A percentile compares a stretch with the other conserved stretches of the same genome.
Evolutionary conservation across 2,888 invertebrate species (phyloP).

Genomic region (Sicus ferrugineus): DNA sequence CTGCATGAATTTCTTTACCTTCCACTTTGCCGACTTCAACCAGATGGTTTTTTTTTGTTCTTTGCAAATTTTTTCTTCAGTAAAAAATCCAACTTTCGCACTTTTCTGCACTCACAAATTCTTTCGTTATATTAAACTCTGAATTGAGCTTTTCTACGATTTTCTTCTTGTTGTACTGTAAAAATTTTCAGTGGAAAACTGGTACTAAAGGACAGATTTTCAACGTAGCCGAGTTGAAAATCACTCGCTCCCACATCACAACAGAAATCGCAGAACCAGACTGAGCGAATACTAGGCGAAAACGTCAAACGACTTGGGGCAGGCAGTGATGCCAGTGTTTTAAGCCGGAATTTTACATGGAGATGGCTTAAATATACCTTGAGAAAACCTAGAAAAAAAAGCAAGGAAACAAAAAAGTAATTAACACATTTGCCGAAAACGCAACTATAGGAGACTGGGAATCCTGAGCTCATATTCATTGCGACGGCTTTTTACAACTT

Average conservation of each 20-base stretch:
- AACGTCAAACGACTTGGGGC: background rate
- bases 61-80: slow-evolving; percentile 4
- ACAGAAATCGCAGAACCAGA: slow-evolving; percentile 37
- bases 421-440: too few relatives aligned
- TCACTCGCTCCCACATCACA: slow-evolving; percentile 14
- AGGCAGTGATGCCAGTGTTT: too few relatives aligned
- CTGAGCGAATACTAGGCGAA: slow-evolving; percentile 25
- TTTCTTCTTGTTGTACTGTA: background rate
- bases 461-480: too few relatives aligned
- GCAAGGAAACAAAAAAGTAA: too few relatives aligned
- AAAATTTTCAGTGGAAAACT: slow-evolving; percentile 1
- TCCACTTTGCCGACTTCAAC: background rate
- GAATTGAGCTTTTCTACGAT: background rate
- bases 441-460: too few relatives aligned
- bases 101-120: slow-evolving; percentile 18
- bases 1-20: slow-evolving; percentile 6
- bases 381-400: too few relatives aligned
- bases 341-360: too few relatives aligned
- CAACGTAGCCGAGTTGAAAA: slow-evolving; percentile 23
- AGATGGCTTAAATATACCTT: too few relatives aligned
- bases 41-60: background rate
- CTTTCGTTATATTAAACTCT: background rate
- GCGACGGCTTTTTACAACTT: too few relatives aligned
- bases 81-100: slow-evolving; percentile 7
- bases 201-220: slow-evolving; percentile 14